Evolutionary conservation across 2,888 invertebrate genomes (phyloP).

Genomic region (Lasius fuliginosus): DNA sequence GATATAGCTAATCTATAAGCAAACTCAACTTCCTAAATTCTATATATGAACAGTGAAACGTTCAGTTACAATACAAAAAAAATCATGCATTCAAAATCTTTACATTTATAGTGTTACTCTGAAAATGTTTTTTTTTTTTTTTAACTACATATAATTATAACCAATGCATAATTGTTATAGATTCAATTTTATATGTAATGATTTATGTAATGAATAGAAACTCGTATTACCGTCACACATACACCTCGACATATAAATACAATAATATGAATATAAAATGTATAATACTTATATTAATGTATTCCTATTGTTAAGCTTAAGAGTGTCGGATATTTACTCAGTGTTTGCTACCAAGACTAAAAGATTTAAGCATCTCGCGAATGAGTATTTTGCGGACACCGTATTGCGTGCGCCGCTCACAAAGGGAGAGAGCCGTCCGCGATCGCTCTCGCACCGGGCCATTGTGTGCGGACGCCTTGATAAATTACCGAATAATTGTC

Average conservation of each 20-base stretch:
- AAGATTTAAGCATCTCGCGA: background rate
- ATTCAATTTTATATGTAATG: background rate
- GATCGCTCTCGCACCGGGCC: constrained; percentile 79
- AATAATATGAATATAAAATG: background rate
- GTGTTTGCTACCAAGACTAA: background rate
- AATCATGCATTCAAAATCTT: background rate
- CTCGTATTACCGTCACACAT: background rate
- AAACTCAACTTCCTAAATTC: background rate
- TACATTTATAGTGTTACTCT: background rate
- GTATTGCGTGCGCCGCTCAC: constrained; percentile 70
- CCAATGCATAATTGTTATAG: background rate
- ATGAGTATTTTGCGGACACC: constrained; percentile 76
- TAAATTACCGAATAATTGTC: constrained; percentile 87
- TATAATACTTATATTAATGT: constrained; percentile 10
- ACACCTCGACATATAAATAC: background rate
- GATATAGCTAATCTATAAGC: background rate
- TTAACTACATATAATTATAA: background rate
- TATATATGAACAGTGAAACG: background rate
- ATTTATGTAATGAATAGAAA: background rate
- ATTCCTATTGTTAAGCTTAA: background rate
- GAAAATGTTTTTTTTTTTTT: background rate
- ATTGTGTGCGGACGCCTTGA: constrained; percentile 85
- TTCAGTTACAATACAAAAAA: background rate
- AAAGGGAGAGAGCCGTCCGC: constrained; percentile 69
- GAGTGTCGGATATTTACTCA: background rate